These are phyloP conservation scores for Zoanthus gigantus DNA, from an alignment of 92 coral and sea anemone species.

Conservation along the genomic window DNA sequence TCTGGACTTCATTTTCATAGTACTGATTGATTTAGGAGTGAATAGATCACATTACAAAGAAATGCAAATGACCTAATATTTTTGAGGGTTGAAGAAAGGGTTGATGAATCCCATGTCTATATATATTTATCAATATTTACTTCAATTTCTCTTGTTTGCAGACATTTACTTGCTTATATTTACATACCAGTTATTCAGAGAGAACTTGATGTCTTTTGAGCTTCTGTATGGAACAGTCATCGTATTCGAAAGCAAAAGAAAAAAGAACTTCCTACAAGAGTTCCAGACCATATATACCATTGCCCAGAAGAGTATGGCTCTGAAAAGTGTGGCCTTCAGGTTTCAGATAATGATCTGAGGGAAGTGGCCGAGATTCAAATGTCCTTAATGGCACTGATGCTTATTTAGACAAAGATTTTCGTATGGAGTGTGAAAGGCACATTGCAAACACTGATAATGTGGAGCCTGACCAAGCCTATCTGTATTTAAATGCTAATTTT, in stretches of 20 bases:
- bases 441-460: constrained; percentile 68
- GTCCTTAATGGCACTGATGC: constrained; percentile 66
- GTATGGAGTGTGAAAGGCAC: constrained; percentile 72
- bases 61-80: too few species aligned
- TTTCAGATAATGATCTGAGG: constrained; percentile 64
- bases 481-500: constrained; percentile 44
- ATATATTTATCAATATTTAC: too few species aligned
- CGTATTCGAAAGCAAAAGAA: constrained; percentile 52
- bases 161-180: too few species aligned
- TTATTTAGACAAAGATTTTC: constrained; percentile 54
- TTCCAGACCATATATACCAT: constrained; percentile 68
- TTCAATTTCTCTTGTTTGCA: too few species aligned
- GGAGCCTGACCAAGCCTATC: constrained; percentile 62
- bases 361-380: constrained; percentile 70
- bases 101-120: too few species aligned
- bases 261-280: constrained; percentile 74
- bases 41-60: too few species aligned
- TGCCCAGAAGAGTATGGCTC: constrained; percentile 68
- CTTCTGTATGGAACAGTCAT: constrained; percentile 66
- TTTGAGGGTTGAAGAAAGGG: too few species aligned
- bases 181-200: constrained; percentile 55
- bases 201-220: constrained; percentile 71
- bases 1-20: too few species aligned
- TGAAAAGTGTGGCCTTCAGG: constrained; percentile 67
- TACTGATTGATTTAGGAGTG: too few species aligned